phyloP scores from a whole-genome alignment of 2,888 invertebrate genomes.

The Tanytarsus gracilentus region DNA sequence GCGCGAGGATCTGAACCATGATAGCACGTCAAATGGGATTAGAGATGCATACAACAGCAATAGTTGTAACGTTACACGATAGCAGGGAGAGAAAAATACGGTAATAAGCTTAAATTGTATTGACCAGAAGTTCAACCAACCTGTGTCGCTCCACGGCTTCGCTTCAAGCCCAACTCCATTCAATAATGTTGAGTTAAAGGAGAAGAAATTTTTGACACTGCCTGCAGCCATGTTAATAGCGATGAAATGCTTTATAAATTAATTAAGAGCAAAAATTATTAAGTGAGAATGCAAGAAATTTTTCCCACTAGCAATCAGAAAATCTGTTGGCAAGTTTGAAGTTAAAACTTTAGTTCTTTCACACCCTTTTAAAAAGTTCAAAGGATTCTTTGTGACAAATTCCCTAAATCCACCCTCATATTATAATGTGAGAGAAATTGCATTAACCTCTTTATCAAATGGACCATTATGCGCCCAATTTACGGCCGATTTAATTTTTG shows the following conservation, averaged over 20 bases:
- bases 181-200: neutral
- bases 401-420: too few species aligned
- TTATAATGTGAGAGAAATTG: too few species aligned
- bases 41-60: neutral
- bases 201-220: conserved; percentile 11
- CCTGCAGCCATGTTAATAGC: conserved; percentile 5
- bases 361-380: too few species aligned
- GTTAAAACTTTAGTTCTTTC: too few species aligned
- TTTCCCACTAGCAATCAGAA: too few species aligned
- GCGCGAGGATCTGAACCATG: conserved; percentile 16
- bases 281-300: too few species aligned
- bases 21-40: conserved; percentile 2
- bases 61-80: neutral
- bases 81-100: neutral
- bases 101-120: neutral
- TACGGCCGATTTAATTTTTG: conserved; percentile 17
- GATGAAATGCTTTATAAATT: neutral
- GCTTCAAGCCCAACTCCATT: neutral
- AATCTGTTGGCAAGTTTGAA: too few species aligned
- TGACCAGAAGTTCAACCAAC: conserved; percentile 14
- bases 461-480: conserved; percentile 16
- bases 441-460: conserved; percentile 24
- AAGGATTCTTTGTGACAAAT: too few species aligned
- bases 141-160: conserved; percentile 15
- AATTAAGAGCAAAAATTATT: neutral